Base-by-base conservation (phyloP, 2,797 vertebrate species). In the Molossus molossus region DNA sequence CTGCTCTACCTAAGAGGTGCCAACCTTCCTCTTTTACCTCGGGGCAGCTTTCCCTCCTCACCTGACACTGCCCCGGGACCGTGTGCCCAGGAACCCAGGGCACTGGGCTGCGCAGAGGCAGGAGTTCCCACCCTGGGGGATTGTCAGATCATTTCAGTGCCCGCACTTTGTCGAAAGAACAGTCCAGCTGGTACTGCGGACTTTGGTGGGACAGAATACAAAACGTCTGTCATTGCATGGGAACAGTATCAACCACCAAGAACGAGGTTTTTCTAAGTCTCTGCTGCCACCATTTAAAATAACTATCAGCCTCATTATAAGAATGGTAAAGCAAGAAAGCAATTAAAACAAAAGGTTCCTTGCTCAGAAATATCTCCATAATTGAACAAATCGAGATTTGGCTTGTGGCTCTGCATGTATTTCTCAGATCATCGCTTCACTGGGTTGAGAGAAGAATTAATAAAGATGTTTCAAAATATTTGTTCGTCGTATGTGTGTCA, bases 171-270 rank as follows among this genome's bases (percentile, higher is more conserved):
- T 72, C 11, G 65, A 57, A 55, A n/a, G 13, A 25, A 55, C 57
- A 73, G 37, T 25, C 14, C 45, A 13, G 48, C 2, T 0, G 27
- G 10, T 15, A 5, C 20, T 21, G 5, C 0, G 3, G 25, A 15
- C 21, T 33, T n/a, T 81, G 73, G 37, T 12, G 2, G 2, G 15
- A 7, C 14, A 40, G 20, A 57, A 60, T 50, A n/a, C 29, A 45
- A 88, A 85, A 8, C 23, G 45, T 18, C 10, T 0, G 18, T 53
- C 25, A n/a, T 69, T 53, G 15, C 37, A 3, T 15, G 27, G 20
- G 65, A 62, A 48, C 7, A 50, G 60, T 1, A 50, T 33, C 72
- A 40, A 37, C 10, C 33, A 50, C 21, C 25, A n/a, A 27, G 20
- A 5, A 5, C 1, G 37, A 13, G 13, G 1, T 18, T 33, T 33